Evolutionary conservation across 1,140 invertebrate genomes (phyloP).

Genomic region (Cyclargus thomasi): DNA sequence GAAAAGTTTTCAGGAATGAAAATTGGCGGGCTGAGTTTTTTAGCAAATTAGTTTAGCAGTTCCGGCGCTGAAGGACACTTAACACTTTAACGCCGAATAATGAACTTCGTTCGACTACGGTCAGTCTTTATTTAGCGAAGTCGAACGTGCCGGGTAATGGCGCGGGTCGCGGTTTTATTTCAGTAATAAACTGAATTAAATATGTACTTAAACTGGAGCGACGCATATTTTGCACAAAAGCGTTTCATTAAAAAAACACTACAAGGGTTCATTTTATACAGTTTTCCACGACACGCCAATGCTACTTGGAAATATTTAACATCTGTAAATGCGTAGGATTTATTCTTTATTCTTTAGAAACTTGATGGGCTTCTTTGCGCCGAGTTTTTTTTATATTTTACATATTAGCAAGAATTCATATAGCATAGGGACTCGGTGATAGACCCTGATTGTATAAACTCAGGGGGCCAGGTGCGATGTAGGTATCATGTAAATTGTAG

Average conservation of each 20-base stretch:
- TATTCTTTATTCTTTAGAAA: too few relatives aligned
- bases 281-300: too few relatives aligned
- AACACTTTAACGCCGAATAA: constrained; percentile 1
- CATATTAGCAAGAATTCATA: too few relatives aligned
- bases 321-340: too few relatives aligned
- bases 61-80: constrained; percentile 6
- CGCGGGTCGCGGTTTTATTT: background rate
- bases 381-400: too few relatives aligned
- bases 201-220: background rate
- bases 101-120: background rate
- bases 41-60: constrained; percentile 6
- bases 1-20: constrained; percentile 5
- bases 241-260: background rate
- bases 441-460: background rate
- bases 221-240: background rate
- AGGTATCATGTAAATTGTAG: background rate
- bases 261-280: too few relatives aligned
- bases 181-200: background rate
- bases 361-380: too few relatives aligned
- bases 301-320: too few relatives aligned
- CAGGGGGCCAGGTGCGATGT: background rate
- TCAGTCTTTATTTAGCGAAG: background rate
- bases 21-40: constrained; percentile 4
- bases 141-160: background rate
- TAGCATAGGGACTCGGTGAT: too few relatives aligned